A percentile compares a stretch with the other conserved stretches of the same genome.
Evolutionary conservation across 2,797 vertebrate species (phyloP).

Genomic region (Macrochelys suwanniensis): DNA sequence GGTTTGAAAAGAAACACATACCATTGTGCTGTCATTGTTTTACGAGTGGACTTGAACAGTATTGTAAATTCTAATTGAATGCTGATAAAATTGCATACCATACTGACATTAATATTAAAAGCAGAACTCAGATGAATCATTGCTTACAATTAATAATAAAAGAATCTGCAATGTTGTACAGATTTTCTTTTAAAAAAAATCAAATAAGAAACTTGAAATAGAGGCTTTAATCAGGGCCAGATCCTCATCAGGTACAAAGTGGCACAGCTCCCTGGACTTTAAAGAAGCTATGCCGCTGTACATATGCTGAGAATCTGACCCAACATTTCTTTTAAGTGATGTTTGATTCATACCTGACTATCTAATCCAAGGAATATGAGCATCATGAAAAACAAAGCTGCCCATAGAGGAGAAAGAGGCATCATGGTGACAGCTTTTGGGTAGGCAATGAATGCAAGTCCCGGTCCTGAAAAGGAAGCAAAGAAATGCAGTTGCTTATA

Average conservation of each 20-base stretch:
- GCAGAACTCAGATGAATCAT: background rate
- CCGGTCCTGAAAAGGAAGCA: slow-evolving; percentile 86
- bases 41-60: background rate
- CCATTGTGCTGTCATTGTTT: background rate
- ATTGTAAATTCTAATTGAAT: background rate
- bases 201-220: background rate
- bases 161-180: background rate
- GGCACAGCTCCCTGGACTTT: background rate
- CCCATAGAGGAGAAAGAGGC: slow-evolving; percentile 97
- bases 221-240: background rate
- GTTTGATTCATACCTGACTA: slow-evolving; percentile 90
- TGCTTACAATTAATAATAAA: background rate
- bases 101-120: slow-evolving; percentile 8
- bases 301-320: background rate
- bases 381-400: slow-evolving; percentile 98
- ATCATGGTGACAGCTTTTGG: slow-evolving; percentile 99
- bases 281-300: background rate
- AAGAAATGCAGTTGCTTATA: background rate
- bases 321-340: background rate
- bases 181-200: background rate
- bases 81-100: background rate
- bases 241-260: background rate
- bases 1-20: background rate
- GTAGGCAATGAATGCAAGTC: slow-evolving; percentile 97
- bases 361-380: slow-evolving; percentile 98